These are phyloP conservation scores for Amphiduros pacificus DNA, from an alignment of 2,888 invertebrate species.

Conservation along the genomic window DNA sequence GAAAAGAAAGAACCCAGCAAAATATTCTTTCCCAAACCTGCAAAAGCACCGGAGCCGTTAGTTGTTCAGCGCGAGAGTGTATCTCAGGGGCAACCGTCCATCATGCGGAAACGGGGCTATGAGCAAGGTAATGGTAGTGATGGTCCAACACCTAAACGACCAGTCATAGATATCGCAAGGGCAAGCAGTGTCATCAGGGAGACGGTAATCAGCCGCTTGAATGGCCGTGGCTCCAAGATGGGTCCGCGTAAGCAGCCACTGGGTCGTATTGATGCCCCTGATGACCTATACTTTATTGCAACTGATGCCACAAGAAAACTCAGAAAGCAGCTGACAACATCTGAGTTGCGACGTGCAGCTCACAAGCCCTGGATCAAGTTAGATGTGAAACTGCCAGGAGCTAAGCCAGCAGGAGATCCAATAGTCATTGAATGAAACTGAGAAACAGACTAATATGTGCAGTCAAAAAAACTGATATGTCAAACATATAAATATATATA, in stretches of 20 bases:
- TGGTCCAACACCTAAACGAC: conserved; percentile 79
- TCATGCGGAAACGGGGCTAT: conserved; percentile 80
- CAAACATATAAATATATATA: too few relatives aligned
- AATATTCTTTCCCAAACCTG: conserved; percentile 13
- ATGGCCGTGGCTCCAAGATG: conserved; percentile 31
- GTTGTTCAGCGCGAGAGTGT: too few relatives aligned
- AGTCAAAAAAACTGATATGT: not conserved
- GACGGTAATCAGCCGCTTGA: conserved; percentile 29
- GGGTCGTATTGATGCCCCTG: conserved; percentile 97
- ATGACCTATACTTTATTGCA: conserved; percentile 93
- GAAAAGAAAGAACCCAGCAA: conserved; percentile 30
- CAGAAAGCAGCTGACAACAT: conserved; percentile 77
- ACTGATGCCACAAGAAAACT: conserved; percentile 86
- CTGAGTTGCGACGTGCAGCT: conserved; percentile 80
- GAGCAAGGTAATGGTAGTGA: conserved; percentile 83
- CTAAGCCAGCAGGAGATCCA: not conserved
- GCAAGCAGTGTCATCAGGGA: conserved; percentile 40
- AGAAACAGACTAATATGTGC: not conserved
- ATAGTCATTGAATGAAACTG: conserved; percentile 9
- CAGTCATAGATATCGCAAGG: conserved; percentile 58
- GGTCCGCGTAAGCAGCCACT: conserved; percentile 77
- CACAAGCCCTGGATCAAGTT: conserved; percentile 73
- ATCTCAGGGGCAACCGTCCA: conserved; percentile 52
- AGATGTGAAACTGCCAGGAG: conserved; percentile 20
- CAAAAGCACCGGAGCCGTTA: too few relatives aligned